phyloP scores from a whole-genome alignment of 2,797 vertebrate species.

The Avahi laniger region DNA sequence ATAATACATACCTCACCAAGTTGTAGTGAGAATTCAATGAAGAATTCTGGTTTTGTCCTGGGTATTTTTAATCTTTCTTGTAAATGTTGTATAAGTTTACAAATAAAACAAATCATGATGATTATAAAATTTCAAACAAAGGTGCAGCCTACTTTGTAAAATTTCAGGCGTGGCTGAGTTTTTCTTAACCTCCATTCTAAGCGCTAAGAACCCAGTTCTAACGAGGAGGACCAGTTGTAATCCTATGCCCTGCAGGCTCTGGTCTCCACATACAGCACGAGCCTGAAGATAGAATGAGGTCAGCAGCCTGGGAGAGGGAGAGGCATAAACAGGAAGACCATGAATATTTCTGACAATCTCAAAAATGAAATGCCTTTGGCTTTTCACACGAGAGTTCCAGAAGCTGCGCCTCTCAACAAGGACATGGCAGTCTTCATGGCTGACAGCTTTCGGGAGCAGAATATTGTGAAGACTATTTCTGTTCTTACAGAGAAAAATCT shows the following conservation, averaged over 20 bases:
- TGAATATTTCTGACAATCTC: not conserved
- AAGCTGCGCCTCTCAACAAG: not conserved
- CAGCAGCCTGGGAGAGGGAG: not conserved
- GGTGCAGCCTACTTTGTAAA: not conserved
- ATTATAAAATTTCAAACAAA: not conserved
- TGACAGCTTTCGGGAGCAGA: not conserved
- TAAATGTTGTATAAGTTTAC: not conserved
- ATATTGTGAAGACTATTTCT: not conserved
- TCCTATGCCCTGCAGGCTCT: not conserved
- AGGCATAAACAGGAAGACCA: not conserved
- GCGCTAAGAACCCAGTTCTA: not conserved
- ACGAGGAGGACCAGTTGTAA: not conserved
- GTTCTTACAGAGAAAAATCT: not conserved
- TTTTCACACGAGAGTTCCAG: not conserved
- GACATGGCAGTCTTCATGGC: constrained; percentile 7
- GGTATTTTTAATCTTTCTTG: not conserved
- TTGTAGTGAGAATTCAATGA: not conserved
- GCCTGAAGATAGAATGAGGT: not conserved
- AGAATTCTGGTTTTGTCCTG: not conserved
- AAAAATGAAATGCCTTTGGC: constrained; percentile 40
- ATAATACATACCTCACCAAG: not conserved
- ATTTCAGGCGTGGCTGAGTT: not conserved
- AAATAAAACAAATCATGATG: not conserved
- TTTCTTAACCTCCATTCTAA: not conserved
- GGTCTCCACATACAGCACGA: not conserved